Conservation (phyloP, 2,113 vertebrate genomes). For the Hucho hucho region DNA sequence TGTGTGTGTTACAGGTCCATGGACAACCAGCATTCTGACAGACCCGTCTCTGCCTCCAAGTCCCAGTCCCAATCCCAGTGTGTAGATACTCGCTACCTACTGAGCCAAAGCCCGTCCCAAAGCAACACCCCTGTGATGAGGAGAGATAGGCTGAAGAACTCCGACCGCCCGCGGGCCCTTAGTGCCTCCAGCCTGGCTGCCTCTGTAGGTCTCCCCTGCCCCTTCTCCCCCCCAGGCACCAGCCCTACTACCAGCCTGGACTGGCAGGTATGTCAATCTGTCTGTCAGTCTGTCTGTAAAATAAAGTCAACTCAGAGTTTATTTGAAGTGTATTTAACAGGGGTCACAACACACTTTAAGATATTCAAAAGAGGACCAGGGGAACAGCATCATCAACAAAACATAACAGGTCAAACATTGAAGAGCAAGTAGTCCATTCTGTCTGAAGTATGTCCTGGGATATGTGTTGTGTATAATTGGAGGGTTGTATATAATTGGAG, state of each 20-base stretch:
- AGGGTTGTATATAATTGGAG: too few relatives aligned
- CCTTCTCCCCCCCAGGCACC: conserved; percentile 46
- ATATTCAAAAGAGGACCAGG: too few relatives aligned
- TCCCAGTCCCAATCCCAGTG: too few relatives aligned
- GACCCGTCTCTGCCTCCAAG: background rate
- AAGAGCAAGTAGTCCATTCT: too few relatives aligned
- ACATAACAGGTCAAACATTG: too few relatives aligned
- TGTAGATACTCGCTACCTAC: background rate
- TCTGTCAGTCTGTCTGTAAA: too few relatives aligned
- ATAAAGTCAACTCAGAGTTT: too few relatives aligned
- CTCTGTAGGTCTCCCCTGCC: conserved; percentile 72
- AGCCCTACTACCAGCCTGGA: conserved; percentile 11
- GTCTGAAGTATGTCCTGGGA: too few relatives aligned
- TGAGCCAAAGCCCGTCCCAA: conserved; percentile 21
- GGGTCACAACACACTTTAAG: too few relatives aligned
- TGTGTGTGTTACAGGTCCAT: conserved; percentile 24
- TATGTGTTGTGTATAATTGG: too few relatives aligned
- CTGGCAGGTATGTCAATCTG: conserved; percentile 34
- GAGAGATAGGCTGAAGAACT: conserved; percentile 53
- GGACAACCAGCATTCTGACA: conserved; percentile 12
- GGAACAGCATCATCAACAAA: too few relatives aligned
- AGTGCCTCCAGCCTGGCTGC: conserved; percentile 69
- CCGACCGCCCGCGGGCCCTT: conserved; percentile 56
- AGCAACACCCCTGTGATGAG: conserved; percentile 36
- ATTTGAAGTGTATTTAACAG: too few relatives aligned